Percentiles rank a stretch among this genome's conserved stretches.
phyloP scores from a whole-genome alignment of 1,140 invertebrate species.

The Mercenaria mercenaria region DNA sequence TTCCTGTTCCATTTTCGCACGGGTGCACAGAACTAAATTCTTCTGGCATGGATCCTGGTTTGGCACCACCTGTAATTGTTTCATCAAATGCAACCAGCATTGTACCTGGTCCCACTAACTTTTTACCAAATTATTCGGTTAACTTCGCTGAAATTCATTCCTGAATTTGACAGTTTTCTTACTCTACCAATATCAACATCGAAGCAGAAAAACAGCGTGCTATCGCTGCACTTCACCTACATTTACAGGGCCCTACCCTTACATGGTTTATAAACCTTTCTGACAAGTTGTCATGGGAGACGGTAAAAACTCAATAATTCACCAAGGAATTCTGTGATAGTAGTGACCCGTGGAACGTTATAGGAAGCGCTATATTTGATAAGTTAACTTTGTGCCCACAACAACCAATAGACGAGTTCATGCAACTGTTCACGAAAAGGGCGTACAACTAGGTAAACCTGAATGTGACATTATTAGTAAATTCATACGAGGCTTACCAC shows the following conservation, averaged over 20 bases:
- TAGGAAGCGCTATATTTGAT: conserved; percentile 15
- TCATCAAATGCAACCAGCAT: too few species aligned
- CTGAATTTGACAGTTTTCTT: neutral
- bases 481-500: conserved; percentile 12
- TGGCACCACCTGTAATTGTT: too few species aligned
- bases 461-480: conserved; percentile 33
- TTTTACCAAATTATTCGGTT: too few species aligned
- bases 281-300: conserved; percentile 12
- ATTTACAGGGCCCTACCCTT: conserved; percentile 24
- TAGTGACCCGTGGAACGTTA: conserved; percentile 12
- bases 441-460: neutral
- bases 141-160: neutral
- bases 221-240: conserved; percentile 11
- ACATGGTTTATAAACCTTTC: neutral
- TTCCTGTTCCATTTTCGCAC: too few species aligned
- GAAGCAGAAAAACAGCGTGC: neutral
- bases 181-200: too few species aligned
- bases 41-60: too few species aligned
- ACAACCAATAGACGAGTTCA: conserved; percentile 44
- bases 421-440: neutral
- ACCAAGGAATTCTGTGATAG: neutral
- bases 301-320: conserved; percentile 19
- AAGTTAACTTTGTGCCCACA: neutral
- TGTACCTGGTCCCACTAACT: too few species aligned
- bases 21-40: too few species aligned